Base-by-base conservation (phyloP, 2,113 vertebrate genomes). In the Picathartes gymnocephalus region DNA sequence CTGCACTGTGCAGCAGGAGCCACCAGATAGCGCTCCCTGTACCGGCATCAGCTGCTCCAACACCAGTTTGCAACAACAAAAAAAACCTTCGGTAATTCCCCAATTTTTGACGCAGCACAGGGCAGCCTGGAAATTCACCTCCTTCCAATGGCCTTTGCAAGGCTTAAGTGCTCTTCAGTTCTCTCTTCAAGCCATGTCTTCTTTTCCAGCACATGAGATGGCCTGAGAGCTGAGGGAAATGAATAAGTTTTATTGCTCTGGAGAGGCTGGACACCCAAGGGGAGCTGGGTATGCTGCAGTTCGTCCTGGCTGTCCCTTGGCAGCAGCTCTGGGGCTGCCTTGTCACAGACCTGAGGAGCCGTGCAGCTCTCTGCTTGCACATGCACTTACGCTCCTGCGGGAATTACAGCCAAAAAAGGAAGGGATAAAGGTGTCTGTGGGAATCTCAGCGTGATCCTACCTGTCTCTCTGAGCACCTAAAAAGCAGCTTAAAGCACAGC, bases 21-120 rank as follows among this genome's bases (percentile, higher is more conserved):
- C 96, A 94, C 78, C 71, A 97, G 96, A 90, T 93, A 96, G 77
- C 54, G 83, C 94, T 93, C 78, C 78, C 88, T 24, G 61, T 64
- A 47, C 15, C 66, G 0, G 4, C 40, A 88, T 27, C 56, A 39
- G 69, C 53, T 17, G 74, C 79, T 85, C 23, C 57, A 8, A 13
- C 10, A 24, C 7, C 13, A 2, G 8, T 13, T 33, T 2, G 61
- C 45, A 9, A 31, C 37, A 13, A n/a, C n/a, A n/a, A n/a, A n/a
- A n/a, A n/a, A 80, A 82, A 57, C 2, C 58, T 17, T 48, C 37
- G 24, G 0, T 2, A 53, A 64, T 40, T 21, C 37, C 12, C 12
- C 0, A 14, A 17, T 31, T 62, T 40, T 31, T 28, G 31, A 2
- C 30, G 64, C 48, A 40, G 31, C 33, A 57, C 48, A 42, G 25